Percentiles rank a stretch among this genome's conserved stretches.
These are phyloP conservation scores for Tuberolachnus salignus DNA, from an alignment of 2,888 invertebrate species.

Conservation along the genomic window DNA sequence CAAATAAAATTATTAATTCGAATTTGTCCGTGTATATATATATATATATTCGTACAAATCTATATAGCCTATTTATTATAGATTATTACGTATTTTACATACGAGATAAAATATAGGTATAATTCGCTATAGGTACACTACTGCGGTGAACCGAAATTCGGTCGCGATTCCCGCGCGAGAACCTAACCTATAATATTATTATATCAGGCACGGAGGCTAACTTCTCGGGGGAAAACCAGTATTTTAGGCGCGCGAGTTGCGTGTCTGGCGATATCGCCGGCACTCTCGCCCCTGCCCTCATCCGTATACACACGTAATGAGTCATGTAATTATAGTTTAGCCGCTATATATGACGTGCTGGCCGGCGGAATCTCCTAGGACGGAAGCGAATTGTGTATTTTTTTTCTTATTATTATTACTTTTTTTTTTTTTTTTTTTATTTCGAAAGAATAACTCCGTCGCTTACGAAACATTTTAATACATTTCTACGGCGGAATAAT, in stretches of 20 bases:
- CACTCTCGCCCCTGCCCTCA: not conserved
- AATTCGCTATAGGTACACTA: not conserved
- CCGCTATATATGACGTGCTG: conserved; percentile 15
- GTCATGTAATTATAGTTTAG: conserved; percentile 44
- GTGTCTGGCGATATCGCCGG: not conserved
- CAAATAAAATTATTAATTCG: conserved; percentile 4
- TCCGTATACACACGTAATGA: conserved; percentile 28
- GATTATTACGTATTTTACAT: not conserved
- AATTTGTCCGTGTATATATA: not conserved
- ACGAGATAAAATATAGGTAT: no score
- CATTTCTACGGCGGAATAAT: no score
- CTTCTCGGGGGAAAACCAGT: not conserved
- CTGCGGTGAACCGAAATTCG: not conserved
- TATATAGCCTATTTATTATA: not conserved
- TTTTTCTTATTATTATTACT: no score
- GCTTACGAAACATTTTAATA: no score
- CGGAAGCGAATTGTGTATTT: conserved; percentile 34
- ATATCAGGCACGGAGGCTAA: not conserved
- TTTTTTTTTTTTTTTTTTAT: no score
- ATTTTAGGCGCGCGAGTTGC: conserved; percentile 1
- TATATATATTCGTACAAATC: no score
- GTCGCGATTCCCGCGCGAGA: not conserved
- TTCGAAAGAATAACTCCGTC: no score
- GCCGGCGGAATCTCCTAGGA: conserved; percentile 1
- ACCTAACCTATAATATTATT: not conserved